Evolutionary conservation across 1,140 invertebrate genomes (phyloP).

Genomic region (Adoxophyes honmai): DNA sequence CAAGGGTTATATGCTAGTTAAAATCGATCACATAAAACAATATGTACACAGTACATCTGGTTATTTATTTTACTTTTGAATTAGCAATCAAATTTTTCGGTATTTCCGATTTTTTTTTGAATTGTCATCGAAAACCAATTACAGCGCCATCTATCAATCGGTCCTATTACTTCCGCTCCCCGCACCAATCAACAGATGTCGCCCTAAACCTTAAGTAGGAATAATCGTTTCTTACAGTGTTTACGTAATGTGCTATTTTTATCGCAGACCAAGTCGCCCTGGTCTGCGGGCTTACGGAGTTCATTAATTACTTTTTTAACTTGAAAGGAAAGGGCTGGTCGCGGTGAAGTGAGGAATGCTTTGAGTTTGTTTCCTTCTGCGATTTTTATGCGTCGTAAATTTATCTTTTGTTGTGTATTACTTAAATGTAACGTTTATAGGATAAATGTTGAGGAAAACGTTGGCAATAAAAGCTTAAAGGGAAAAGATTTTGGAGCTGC

Average conservation of each 20-base stretch:
- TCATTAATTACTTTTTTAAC: conserved; percentile 67
- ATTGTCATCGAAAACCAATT: no score
- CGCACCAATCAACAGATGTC: background rate
- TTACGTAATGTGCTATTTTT: conserved; percentile 15
- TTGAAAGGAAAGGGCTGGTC: conserved; percentile 37
- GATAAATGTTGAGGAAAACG: background rate
- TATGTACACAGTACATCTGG: no score
- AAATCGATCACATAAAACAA: no score
- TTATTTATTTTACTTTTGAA: no score
- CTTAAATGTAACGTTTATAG: conserved; percentile 7
- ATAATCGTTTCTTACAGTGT: conserved; percentile 1
- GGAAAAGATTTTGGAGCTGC: no score
- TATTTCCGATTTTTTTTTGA: no score
- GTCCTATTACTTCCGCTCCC: background rate
- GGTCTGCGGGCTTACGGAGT: conserved; percentile 42
- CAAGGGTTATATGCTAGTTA: no score
- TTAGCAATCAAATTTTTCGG: no score
- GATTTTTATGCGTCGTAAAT: conserved; percentile 3
- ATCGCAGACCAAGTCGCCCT: conserved; percentile 29
- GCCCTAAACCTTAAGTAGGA: background rate
- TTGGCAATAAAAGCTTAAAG: no score
- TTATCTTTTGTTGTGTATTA: conserved; percentile 6
- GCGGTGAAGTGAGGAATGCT: conserved; percentile 14
- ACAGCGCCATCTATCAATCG: background rate
- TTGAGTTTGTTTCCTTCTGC: conserved; percentile 14